These are phyloP conservation scores for Agonopterix alstromeriana DNA, from an alignment of 2,888 invertebrate species.

Conservation along the genomic window DNA sequence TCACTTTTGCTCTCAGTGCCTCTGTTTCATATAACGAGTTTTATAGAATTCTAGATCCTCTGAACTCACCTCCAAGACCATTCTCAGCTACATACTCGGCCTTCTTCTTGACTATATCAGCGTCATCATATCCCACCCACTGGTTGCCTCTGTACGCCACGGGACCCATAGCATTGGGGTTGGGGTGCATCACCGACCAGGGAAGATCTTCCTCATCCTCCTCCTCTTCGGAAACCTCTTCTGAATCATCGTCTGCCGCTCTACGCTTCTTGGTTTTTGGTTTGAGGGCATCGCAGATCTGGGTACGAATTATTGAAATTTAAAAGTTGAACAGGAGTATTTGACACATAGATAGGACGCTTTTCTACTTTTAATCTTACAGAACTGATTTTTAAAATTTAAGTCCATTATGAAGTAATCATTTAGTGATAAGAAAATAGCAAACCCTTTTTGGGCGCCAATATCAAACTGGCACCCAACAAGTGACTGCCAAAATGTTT, in stretches of 20 bases:
- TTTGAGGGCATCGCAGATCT: conserved; percentile 90
- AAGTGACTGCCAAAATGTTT: no score
- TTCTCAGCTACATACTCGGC: conserved; percentile 90
- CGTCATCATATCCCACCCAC: conserved; percentile 96
- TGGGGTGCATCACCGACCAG: conserved; percentile 90
- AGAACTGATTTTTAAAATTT: no score
- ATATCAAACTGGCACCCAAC: no score
- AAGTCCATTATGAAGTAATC: no score
- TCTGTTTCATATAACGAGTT: no score
- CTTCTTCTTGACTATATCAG: conserved; percentile 88
- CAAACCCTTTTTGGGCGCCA: no score
- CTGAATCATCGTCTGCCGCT: conserved; percentile 29
- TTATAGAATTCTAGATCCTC: background rate
- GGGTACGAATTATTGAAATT: conserved; percentile 5
- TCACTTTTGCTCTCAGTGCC: no score
- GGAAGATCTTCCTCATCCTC: conserved; percentile 75
- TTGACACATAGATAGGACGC: background rate
- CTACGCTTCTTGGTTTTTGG: conserved; percentile 48
- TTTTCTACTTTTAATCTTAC: background rate
- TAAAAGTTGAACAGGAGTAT: background rate
- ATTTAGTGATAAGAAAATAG: no score
- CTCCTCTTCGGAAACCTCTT: conserved; percentile 45
- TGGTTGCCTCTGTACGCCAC: conserved; percentile 90
- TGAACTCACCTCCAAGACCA: conserved; percentile 82
- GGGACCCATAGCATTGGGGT: conserved; percentile 90